These are phyloP conservation scores for Agonopterix subpropinquella DNA, from an alignment of 2,888 invertebrate species.

Conservation along the genomic window DNA sequence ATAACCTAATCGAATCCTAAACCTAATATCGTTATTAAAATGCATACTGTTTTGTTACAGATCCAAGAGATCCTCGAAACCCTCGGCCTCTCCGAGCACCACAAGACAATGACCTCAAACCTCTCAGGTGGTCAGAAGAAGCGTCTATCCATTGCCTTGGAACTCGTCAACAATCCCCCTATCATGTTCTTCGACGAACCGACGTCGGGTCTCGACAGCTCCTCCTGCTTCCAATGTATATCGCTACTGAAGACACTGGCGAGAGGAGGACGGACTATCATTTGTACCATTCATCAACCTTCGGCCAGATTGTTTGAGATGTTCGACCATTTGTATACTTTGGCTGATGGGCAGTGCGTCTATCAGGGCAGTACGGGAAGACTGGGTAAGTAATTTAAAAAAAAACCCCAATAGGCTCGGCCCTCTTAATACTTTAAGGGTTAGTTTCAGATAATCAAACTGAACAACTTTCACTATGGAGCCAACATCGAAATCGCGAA, in stretches of 20 bases:
- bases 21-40: not conserved
- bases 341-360: conserved; percentile 96
- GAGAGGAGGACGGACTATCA: conserved; percentile 92
- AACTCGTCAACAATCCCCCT: conserved; percentile 96
- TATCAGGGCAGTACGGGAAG: conserved; percentile 93
- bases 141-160: conserved; percentile 94
- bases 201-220: conserved; percentile 96
- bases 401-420: too few relatives aligned
- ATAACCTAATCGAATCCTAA: too few relatives aligned
- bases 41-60: conserved; percentile 61
- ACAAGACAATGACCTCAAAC: conserved; percentile 92
- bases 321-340: conserved; percentile 95
- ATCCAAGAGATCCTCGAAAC: conserved; percentile 95
- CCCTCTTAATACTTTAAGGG: too few relatives aligned
- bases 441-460: too few relatives aligned
- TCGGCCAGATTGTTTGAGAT: conserved; percentile 97
- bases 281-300: conserved; percentile 97
- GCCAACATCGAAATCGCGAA: too few relatives aligned
- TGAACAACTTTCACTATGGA: too few relatives aligned
- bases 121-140: conserved; percentile 97
- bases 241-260: conserved; percentile 91
- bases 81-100: conserved; percentile 89
- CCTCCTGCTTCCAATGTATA: conserved; percentile 96
- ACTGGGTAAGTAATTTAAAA: conserved; percentile 88
- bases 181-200: conserved; percentile 99